Conservation (phyloP, 2,113 vertebrate species). For the Misgurnus anguillicaudatus region DNA sequence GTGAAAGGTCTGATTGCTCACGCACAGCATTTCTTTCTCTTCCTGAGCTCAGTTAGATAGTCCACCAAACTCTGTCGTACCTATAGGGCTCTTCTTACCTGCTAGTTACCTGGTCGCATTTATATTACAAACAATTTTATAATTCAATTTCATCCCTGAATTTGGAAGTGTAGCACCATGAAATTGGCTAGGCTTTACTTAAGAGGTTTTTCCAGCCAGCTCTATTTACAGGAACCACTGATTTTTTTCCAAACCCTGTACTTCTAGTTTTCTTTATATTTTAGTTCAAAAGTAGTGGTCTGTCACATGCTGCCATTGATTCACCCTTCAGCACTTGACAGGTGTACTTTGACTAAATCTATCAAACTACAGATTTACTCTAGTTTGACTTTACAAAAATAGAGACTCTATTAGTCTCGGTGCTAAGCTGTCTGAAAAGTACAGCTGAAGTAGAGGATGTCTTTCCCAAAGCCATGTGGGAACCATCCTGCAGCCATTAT, state of each 20-base stretch:
- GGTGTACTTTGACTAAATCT: slow-evolving; percentile 17
- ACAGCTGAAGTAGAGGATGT: background rate
- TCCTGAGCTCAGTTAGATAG: slow-evolving; percentile 46
- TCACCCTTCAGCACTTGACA: background rate
- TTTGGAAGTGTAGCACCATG: background rate
- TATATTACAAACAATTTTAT: background rate
- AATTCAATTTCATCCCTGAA: background rate
- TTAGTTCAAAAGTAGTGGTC: background rate
- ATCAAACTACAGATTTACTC: slow-evolving; percentile 4
- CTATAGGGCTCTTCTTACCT: background rate
- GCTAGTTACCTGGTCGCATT: background rate
- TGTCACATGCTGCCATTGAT: background rate
- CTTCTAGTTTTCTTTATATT: background rate
- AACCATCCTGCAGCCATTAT: slow-evolving; percentile 12
- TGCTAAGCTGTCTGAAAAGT: slow-evolving; percentile 26
- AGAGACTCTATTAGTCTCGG: background rate
- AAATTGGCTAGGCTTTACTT: slow-evolving; percentile 9
- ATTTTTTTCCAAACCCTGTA: background rate
- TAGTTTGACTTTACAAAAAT: slow-evolving; percentile 17
- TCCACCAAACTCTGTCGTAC: background rate
- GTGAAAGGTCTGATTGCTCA: slow-evolving; percentile 64
- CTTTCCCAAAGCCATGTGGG: background rate
- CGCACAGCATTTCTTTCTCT: slow-evolving; percentile 19
- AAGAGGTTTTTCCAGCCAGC: background rate
- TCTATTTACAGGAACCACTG: background rate